phyloP scores from a whole-genome alignment of 53 echinoderm and acorn worm species.

The Apostichopus leukothele region DNA sequence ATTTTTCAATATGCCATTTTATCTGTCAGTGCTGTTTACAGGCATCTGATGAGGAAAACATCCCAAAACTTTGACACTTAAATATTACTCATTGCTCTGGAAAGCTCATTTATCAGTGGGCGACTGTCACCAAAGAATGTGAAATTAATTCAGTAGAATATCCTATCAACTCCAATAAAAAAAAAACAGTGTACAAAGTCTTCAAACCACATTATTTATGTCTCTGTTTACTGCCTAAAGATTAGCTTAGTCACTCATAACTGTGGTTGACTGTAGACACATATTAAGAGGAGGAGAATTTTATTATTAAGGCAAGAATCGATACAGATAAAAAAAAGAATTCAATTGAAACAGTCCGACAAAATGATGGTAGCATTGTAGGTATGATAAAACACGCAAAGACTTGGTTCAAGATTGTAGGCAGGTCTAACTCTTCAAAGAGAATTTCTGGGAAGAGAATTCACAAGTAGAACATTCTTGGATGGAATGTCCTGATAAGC shows the following conservation, averaged over 20 bases:
- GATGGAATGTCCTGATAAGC: too few species aligned
- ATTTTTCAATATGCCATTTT: background rate
- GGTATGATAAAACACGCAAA: too few species aligned
- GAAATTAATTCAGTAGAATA: slow-evolving; percentile 8
- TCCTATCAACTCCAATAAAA: background rate
- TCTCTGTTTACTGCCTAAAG: slow-evolving; percentile 6
- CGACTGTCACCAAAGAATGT: slow-evolving; percentile 23
- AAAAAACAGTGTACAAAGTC: too few species aligned
- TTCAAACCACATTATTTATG: background rate
- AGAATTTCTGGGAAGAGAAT: too few species aligned
- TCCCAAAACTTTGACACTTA: background rate
- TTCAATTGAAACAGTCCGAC: too few species aligned
- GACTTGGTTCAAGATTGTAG: too few species aligned
- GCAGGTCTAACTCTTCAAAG: too few species aligned
- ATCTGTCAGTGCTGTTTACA: background rate
- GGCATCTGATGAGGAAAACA: background rate
- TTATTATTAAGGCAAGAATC: too few species aligned
- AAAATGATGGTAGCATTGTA: too few species aligned
- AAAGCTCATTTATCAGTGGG: slow-evolving; percentile 25
- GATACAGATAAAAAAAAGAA: too few species aligned
- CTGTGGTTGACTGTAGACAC: background rate
- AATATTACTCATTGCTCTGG: background rate
- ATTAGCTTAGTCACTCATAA: background rate
- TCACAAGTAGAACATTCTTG: too few species aligned
- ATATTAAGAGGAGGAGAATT: too few species aligned